Base-by-base conservation (phyloP, 2,113 vertebrate species). In the Protobothrops flavoviridis region DNA sequence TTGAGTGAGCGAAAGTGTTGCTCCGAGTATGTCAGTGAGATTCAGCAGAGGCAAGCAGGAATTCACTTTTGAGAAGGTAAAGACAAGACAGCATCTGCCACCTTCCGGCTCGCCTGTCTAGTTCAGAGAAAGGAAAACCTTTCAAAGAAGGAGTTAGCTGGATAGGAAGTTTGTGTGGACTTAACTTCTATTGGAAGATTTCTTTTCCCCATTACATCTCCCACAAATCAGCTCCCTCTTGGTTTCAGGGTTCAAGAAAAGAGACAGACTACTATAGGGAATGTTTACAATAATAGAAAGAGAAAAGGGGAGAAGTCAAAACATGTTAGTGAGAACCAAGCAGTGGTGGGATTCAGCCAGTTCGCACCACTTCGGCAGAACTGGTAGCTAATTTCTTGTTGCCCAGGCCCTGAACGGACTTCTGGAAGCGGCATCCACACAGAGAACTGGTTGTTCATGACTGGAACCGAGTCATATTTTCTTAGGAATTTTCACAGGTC, bases 1-100 rank as follows among this genome's bases (percentile, higher is more conserved):
- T 56, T 59, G 26, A 92, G 93, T 3, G n/a, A 96, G 33, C 33
- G 53, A 93, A 95, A 94, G 87, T 29, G 86, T 55, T 0, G 17
- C 89, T 90, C 55, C 33, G 5, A 50, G 85, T 17, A 87, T 7
- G 61, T 3, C 57, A 90, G 8, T 1, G 0, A 23, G n/a, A 20
- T 59, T 45, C 89, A 0, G 13, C 92, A 55, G 74, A 48, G 55
- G 57, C 90, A 89, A 93, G 88, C 23, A 92, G 64, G 48, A 88
- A 43, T 91, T 74, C 0, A 52, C 6, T 23, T 53, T 45, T 39
- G n/a, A 64, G 29, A 64, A 0, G 0, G n/a, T 90, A 11, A 89
- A 26, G 39, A 50, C 13, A 89, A 26, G 45, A 55, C 13, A 87
- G 92, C 55, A 52, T 7, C 21, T 33, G 23, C 91, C 52, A 91